Percentiles rank a stretch among this genome's conserved stretches.
These are phyloP conservation scores for Stenopsyche tienmushanensis DNA, from an alignment of 1,140 invertebrate genomes.

Conservation along the genomic window DNA sequence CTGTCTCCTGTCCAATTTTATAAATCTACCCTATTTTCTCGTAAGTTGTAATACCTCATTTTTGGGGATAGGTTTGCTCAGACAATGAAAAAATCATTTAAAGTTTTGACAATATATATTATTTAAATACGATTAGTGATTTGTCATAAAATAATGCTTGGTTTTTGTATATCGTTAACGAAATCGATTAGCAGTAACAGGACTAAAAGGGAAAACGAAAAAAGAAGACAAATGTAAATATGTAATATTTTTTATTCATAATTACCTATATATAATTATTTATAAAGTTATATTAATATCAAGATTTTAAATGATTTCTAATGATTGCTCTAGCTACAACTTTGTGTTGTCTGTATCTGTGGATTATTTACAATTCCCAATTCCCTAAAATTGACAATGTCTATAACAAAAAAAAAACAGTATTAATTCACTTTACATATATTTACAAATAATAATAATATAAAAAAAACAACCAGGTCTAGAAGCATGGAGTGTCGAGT, in stretches of 20 bases:
- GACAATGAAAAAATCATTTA: too few species aligned
- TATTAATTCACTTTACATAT: slow-evolving; percentile 21
- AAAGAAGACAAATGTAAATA: too few species aligned
- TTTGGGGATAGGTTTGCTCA: too few species aligned
- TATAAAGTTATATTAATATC: slow-evolving; percentile 62
- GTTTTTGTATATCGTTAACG: too few species aligned
- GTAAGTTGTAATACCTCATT: too few species aligned
- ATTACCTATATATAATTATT: slow-evolving; percentile 60
- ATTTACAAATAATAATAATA: slow-evolving; percentile 24
- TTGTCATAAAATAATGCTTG: too few species aligned
- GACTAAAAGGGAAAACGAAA: too few species aligned
- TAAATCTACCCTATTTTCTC: too few species aligned
- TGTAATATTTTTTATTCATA: slow-evolving; percentile 60
- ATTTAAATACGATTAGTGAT: too few species aligned
- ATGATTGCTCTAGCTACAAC: slow-evolving; percentile 59
- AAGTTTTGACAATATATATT: too few species aligned
- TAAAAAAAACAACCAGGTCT: slow-evolving; percentile 19
- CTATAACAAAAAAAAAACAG: slow-evolving; percentile 41
- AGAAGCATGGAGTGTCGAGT: slow-evolving; percentile 21
- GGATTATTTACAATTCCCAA: slow-evolving; percentile 51
- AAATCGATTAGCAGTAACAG: too few species aligned
- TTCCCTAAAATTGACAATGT: slow-evolving; percentile 60
- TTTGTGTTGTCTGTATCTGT: slow-evolving; percentile 57
- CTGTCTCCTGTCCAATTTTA: too few species aligned
- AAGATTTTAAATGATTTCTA: slow-evolving; percentile 56